Base-by-base conservation (phyloP, 2,113 vertebrate species). In the Eclectus roratus region DNA sequence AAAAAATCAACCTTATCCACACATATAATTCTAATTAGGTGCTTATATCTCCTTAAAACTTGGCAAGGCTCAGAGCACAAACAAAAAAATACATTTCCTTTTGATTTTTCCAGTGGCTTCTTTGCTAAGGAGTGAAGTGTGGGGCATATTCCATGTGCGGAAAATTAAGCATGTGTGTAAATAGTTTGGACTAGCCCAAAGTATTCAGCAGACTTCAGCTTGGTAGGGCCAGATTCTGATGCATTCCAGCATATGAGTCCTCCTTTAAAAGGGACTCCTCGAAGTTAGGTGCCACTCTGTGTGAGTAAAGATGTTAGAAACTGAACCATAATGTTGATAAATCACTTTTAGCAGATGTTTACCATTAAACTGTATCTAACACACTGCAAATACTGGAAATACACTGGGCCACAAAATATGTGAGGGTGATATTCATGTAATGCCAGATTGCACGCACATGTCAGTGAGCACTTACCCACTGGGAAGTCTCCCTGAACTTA, bases 371-470 rank as follows among this genome's bases (percentile, higher is more conserved):
- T 91, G 55, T 95, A 95, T 96, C 95, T 88, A 91, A 88, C 90
- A 94, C 85, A 88, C 90, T 94, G 79, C 91, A 96, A 95, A 93
- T 88, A 91, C 79, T 97, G 80, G 72, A 91, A 93, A 80, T 86
- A 83, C 68, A 80, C 65, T 91, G 88, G 85, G 63, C 94, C 93
- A 91, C 94, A 96, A 93, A 96, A n/a, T 95, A 88, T 96, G 88
- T 66, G 82, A 88, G 94, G 52, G 80, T 94, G 88, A 94, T 95
- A 90, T 91, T 95, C 69, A 46, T 96, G 90, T 84, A 92, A 86
- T 94, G 90, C 94, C 96, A 97, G 96, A 96, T 94, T 97, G 94
- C 14, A 16, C 56, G 50, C 94, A 96, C 90, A 97, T 95, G 95
- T 96, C 88, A 86, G 90, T 13, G 80, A 94, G 52, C 61, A 65